A percentile compares a stretch with the other conserved stretches of the same genome.
These are phyloP conservation scores for Rana temporaria DNA, from an alignment of 2,113 vertebrate genomes.

Conservation along the genomic window DNA sequence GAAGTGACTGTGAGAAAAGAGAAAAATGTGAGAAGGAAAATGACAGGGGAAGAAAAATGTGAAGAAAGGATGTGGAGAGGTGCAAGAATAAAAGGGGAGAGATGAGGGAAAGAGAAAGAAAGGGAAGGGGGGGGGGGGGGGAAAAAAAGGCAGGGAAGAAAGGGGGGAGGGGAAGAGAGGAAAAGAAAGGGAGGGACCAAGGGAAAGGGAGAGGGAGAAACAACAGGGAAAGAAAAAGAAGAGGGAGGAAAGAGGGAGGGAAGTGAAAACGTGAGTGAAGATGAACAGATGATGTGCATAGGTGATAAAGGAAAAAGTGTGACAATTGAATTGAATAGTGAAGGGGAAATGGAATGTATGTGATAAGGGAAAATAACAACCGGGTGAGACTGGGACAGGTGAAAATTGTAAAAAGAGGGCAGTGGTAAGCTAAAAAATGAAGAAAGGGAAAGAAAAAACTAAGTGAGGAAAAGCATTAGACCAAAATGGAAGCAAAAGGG, in stretches of 20 bases:
- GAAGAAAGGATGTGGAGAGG: neutral
- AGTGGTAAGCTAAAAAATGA: neutral
- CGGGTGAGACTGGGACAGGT: neutral
- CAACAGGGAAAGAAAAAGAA: neutral
- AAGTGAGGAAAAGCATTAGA: no score
- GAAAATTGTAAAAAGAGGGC: neutral
- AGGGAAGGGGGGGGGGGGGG: no score
- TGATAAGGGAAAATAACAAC: neutral
- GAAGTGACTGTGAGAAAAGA: neutral
- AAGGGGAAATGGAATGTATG: neutral
- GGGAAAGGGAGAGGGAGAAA: neutral
- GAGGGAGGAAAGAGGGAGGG: neutral
- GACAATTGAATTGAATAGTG: neutral
- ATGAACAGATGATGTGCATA: neutral
- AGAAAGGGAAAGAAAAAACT: fast-evolving
- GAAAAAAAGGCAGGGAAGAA: fast-evolving
- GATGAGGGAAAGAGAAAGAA: no score
- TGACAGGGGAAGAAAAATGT: neutral
- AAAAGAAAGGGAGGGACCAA: no score
- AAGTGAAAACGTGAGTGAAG: neutral
- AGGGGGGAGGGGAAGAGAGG: neutral
- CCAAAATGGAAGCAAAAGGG: no score
- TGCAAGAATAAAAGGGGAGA: no score
- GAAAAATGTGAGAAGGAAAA: neutral
- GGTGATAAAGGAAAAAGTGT: neutral